Evolutionary conservation across 1,140 invertebrate genomes (phyloP).

Genomic region (Caenorhabditis remanei): DNA sequence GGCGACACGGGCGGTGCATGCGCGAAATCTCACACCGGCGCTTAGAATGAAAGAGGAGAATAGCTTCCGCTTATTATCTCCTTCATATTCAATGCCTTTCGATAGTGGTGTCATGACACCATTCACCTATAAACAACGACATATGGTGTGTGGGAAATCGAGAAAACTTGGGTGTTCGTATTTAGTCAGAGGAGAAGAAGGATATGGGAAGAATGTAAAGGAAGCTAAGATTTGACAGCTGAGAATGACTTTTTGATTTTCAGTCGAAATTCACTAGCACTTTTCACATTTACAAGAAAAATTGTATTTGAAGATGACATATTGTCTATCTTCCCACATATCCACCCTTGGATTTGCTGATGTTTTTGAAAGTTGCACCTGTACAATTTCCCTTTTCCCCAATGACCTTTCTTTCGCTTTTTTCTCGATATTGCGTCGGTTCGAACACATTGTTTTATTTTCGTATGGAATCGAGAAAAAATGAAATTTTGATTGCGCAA

Average conservation of each 20-base stretch:
- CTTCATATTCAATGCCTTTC: slow-evolving; percentile 50
- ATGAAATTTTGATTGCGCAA: slow-evolving; percentile 28
- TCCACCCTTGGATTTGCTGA: not conserved
- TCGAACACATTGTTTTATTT: slow-evolving; percentile 3
- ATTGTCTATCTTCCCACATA: not conserved
- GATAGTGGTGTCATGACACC: slow-evolving; percentile 35
- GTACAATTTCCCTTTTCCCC: not conserved
- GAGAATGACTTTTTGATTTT: too few species aligned
- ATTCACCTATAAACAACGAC: slow-evolving; percentile 9
- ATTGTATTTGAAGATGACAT: too few species aligned
- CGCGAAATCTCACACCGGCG: slow-evolving; percentile 43
- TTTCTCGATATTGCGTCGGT: slow-evolving; percentile 36
- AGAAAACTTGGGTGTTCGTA: too few species aligned
- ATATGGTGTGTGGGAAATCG: too few species aligned
- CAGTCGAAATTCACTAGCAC: too few species aligned
- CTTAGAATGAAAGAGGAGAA: slow-evolving; percentile 37
- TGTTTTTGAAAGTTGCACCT: slow-evolving; percentile 19
- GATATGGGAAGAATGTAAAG: too few species aligned
- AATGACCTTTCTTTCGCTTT: slow-evolving; percentile 26
- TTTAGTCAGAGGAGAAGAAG: too few species aligned
- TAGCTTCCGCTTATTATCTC: slow-evolving; percentile 53
- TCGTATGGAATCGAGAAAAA: slow-evolving; percentile 26
- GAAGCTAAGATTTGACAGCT: too few species aligned
- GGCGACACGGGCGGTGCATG: slow-evolving; percentile 49
- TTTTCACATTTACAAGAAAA: too few species aligned